phyloP scores from a whole-genome alignment of 1,140 invertebrate genomes.

The Dolichoris vasculosae region DNA sequence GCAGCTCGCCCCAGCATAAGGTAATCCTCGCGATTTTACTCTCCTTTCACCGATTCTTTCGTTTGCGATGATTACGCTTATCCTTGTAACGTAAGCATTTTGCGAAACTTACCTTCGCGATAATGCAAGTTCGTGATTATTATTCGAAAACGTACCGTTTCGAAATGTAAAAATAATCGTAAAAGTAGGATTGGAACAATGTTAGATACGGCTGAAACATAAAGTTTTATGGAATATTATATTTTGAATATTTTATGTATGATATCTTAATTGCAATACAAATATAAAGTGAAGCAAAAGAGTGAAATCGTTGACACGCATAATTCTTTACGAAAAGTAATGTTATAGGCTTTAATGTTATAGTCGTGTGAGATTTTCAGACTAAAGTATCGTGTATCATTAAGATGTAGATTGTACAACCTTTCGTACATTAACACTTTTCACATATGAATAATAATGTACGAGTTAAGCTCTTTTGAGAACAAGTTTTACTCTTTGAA shows the following conservation, averaged over 20 bases:
- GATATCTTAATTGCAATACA: background rate
- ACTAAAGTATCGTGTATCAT: background rate
- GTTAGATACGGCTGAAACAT: too few relatives aligned
- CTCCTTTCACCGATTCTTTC: background rate
- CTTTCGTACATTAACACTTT: slow-evolving; percentile 12
- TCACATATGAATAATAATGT: background rate
- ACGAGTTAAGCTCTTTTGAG: background rate
- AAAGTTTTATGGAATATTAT: too few relatives aligned
- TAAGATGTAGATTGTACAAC: background rate
- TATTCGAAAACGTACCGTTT: too few relatives aligned
- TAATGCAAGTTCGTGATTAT: too few relatives aligned
- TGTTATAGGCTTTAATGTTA: background rate
- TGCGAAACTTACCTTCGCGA: background rate
- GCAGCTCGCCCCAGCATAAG: slow-evolving; percentile 71
- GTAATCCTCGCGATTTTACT: slow-evolving; percentile 53
- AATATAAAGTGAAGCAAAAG: background rate
- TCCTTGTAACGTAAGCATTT: background rate
- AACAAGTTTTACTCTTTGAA: background rate
- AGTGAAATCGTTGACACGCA: background rate
- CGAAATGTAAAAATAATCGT: background rate
- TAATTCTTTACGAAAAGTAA: background rate
- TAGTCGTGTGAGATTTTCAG: background rate
- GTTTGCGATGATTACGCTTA: background rate
- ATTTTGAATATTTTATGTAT: background rate
- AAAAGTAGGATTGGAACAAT: too few relatives aligned